Base-by-base conservation (phyloP, 2,797 vertebrate genomes). In the Macropus fuliginosus region DNA sequence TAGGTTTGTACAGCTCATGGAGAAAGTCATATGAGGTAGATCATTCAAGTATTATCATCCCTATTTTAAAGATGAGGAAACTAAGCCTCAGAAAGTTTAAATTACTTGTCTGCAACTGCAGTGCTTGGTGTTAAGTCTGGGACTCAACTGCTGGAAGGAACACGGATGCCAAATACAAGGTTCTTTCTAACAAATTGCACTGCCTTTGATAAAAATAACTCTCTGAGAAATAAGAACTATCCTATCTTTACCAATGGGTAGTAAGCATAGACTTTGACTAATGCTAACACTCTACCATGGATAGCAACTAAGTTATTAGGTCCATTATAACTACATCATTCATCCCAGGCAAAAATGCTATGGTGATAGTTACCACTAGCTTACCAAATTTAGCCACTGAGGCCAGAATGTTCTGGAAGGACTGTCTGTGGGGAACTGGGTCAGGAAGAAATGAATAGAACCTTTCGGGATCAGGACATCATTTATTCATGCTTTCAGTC, bases 361-460 rank as follows among this genome's bases (percentile, higher is more conserved):
- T 93, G 28, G 34, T 81, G 50, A 54, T 89, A 87, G 24, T 57
- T 56, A 87, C 34, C 12, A 52, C 13, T 57, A 54, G 6, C 95
- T 31, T 91, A 5, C 50, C 89, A 66, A 93, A 34, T 40, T 90
- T 31, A 55, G 11, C 8, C 74, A 27, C n/a, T 81, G 27, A 55
- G 31, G 55, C 92, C 89, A n/a, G 5, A 12, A 13, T 94, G 0
- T 95, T 93, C 91, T 95, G 55, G 54, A 94, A 55, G 54, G n/a
- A 24, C 55, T 46, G 74, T 24, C 18, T 91, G 28, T 27, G 18
- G 5, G 90, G 34, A 96, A 3, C 0, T 96, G 91, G 8, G 4
- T 96, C 31, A 92, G 90, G 94, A 94, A 90, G 9, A 1, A 29
- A 94, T 92, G 91, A 81, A 81, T 46, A 24, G 40, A 46, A 81